phyloP scores from a whole-genome alignment of 2,113 vertebrate species.

The Nothoprocta perdicaria region DNA sequence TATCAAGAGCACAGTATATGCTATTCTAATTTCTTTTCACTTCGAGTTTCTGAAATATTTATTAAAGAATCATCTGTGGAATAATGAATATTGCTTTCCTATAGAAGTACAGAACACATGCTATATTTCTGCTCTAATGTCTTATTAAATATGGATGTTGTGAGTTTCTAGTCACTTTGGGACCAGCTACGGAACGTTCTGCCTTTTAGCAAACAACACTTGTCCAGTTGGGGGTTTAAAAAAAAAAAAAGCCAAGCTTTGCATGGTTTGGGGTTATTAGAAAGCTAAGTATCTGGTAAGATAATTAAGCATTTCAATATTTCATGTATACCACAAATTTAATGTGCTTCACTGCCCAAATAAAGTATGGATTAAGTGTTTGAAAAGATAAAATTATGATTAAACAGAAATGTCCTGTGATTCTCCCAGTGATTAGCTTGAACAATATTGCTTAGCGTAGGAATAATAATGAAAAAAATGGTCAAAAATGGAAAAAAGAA shows the following conservation, averaged over 20 bases:
- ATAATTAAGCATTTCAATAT: constrained; percentile 26
- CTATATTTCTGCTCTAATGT: constrained; percentile 70
- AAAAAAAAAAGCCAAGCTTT: neutral
- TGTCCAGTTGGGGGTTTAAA: constrained; percentile 5
- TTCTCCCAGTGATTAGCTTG: constrained; percentile 8
- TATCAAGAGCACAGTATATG: constrained; percentile 26
- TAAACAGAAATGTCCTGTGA: neutral
- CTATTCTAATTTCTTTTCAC: constrained; percentile 39
- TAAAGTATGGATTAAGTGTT: constrained; percentile 10
- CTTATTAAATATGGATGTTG: constrained; percentile 80
- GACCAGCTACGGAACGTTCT: constrained; percentile 19
- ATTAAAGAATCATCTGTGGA: constrained; percentile 75
- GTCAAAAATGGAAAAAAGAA: neutral
- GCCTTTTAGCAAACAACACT: constrained; percentile 39
- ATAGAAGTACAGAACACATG: constrained; percentile 38
- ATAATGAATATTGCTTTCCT: constrained; percentile 78
- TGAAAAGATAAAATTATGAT: neutral
- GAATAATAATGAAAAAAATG: neutral
- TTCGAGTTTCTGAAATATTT: constrained; percentile 79
- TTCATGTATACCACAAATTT: constrained; percentile 35
- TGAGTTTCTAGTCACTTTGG: constrained; percentile 49
- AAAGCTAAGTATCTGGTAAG: neutral
- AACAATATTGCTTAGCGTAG: constrained; percentile 5
- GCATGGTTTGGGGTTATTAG: neutral
- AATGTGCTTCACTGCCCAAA: neutral